Evolutionary conservation across 2,113 vertebrate genomes (phyloP).

Genomic region (Phoenicopterus ruber): DNA sequence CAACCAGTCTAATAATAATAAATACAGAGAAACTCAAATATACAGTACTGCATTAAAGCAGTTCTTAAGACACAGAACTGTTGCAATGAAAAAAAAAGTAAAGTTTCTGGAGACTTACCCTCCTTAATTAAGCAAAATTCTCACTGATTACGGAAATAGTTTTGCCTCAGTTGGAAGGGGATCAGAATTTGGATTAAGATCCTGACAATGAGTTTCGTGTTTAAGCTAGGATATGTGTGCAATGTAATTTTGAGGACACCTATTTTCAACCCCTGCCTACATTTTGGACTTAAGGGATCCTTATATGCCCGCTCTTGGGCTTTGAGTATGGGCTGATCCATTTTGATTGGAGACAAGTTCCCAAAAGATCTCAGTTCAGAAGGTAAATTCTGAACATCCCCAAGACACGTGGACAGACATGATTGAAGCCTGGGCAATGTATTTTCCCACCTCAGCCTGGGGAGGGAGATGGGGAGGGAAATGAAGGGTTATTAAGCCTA

Average conservation of each 20-base stretch:
- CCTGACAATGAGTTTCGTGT: not conserved
- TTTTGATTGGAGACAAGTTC: not conserved
- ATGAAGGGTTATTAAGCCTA: not conserved
- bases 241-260: not conserved
- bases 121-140: not conserved
- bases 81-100: not conserved
- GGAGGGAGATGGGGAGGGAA: not conserved
- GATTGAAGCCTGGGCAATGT: not conserved
- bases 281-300: not conserved
- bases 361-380: not conserved
- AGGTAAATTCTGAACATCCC: not conserved
- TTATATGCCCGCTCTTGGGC: not conserved
- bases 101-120: not conserved
- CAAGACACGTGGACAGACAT: not conserved
- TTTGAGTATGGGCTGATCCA: not conserved
- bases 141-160: not conserved
- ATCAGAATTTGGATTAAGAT: not conserved
- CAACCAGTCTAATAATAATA: not conserved
- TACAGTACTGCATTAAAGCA: not conserved
- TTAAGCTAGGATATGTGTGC: not conserved
- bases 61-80: not conserved
- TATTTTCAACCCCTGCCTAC: not conserved
- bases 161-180: not conserved
- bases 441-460: not conserved
- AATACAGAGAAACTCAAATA: not conserved